phyloP scores from a whole-genome alignment of 2,888 invertebrate species.

The Hirtodrosophila trivittata region DNA sequence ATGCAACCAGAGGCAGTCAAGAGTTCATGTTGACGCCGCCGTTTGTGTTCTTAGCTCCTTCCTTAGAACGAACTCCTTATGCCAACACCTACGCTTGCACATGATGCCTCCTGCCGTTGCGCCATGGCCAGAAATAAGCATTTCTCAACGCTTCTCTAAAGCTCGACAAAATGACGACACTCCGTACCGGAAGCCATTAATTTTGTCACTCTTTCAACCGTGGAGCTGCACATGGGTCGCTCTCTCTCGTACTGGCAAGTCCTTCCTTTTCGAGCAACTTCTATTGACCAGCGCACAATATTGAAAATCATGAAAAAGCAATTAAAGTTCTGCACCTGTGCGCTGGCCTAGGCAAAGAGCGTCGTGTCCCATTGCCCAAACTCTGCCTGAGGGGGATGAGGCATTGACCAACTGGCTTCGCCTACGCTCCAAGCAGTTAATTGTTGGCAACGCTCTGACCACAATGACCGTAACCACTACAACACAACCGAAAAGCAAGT shows the following conservation, averaged over 20 bases:
- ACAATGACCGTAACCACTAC: constrained; percentile 59
- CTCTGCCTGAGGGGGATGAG: not conserved
- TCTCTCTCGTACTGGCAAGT: constrained; percentile 8
- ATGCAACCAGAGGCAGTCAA: constrained; percentile 58
- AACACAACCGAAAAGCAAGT: constrained; percentile 18
- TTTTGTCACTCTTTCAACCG: constrained; percentile 73
- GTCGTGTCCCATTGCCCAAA: not conserved
- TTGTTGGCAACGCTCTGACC: constrained; percentile 66
- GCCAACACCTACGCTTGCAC: constrained; percentile 33
- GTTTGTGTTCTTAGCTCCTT: constrained; percentile 25
- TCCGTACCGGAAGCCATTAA: constrained; percentile 76
- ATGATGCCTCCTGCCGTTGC: constrained; percentile 38
- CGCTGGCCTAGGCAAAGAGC: constrained; percentile 10
- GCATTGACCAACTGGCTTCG: constrained; percentile 38
- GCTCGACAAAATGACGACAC: constrained; percentile 66
- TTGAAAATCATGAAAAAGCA: constrained; percentile 72
- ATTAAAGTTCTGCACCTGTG: constrained; percentile 70
- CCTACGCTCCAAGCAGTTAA: constrained; percentile 57
- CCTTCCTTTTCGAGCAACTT: constrained; percentile 30
- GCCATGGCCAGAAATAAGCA: constrained; percentile 32
- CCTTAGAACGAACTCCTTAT: constrained; percentile 30
- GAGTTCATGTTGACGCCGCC: constrained; percentile 49
- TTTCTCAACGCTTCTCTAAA: constrained; percentile 60
- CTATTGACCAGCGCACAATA: constrained; percentile 58
- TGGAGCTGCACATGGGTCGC: constrained; percentile 50